Base-by-base conservation (phyloP, 2,113 vertebrate genomes). In the Arvicanthis niloticus region DNA sequence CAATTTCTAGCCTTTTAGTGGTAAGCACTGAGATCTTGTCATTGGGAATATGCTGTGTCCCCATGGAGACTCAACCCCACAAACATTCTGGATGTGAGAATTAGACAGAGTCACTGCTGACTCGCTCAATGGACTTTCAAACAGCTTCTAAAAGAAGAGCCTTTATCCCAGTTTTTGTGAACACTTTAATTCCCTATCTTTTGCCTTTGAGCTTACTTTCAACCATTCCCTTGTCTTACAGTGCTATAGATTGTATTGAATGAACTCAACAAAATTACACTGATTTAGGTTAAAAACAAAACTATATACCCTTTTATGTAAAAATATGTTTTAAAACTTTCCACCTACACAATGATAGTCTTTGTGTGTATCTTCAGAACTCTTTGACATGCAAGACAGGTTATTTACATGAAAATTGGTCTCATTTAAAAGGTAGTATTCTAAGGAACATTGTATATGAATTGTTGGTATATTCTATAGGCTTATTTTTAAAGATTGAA, bases 361-460 rank as follows among this genome's bases (percentile, higher is more conserved):
- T 81, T 80, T 72, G n/a, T 95, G 22, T 94, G 22, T 7, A 62
- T 62, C 10, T 58, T 92, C 24, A 92, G 40, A 95, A 96, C 60
- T 91, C 29, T 86, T 65, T 84, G 76, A 75, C 15, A 77, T 40
- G 26, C 86, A 96, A 96, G 68, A 88, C 91, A 80, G 58, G 70
- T 60, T 87, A 90, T 94, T 93, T 85, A 37, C 62, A 88, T 76
- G 77, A 82, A 93, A 95, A 95, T 24, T 78, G 37, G 3, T 51
- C 37, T 97, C 45, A 93, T 96, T 95, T 92, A 88, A 96, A 94
- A 88, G n/a, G 34, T 90, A 84, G 4, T 97, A 78, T 78, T 45
- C 58, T 77, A 31, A 90, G 70, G 40, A 88, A 86, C 21, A 92
- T 88, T 93, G 22, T 37, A n/a, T 29, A 88, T 40, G 92, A 93